Conservation (phyloP, 2,113 vertebrate genomes). For the Rana temporaria region DNA sequence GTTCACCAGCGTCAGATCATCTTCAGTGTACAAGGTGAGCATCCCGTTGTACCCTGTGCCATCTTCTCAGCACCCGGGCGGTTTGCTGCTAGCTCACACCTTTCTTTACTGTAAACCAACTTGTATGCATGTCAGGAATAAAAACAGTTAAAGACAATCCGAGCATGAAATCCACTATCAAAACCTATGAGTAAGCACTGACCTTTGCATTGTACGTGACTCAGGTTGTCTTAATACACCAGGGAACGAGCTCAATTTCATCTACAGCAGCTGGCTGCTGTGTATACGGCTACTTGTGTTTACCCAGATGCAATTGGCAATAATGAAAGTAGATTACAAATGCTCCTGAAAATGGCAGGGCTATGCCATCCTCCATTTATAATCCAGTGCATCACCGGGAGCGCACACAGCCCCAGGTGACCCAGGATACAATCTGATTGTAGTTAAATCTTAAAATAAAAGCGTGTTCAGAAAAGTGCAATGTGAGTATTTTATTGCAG, state of each 20-base stretch:
- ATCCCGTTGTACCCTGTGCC: too few species aligned
- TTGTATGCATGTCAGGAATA: too few species aligned
- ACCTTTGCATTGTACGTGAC: neutral
- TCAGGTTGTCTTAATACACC: neutral
- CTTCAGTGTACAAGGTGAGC: too few species aligned
- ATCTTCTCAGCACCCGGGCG: too few species aligned
- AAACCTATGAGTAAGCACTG: neutral
- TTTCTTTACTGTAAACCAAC: too few species aligned
- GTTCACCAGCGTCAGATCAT: too few species aligned
- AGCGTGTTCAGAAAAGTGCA: neutral
- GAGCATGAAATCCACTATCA: neutral
- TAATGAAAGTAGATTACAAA: slow-evolving; percentile 11
- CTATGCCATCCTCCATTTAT: neutral
- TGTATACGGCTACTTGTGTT: slow-evolving; percentile 5
- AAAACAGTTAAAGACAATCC: too few species aligned
- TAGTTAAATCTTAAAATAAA: neutral
- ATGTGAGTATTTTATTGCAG: neutral
- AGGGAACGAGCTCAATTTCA: neutral
- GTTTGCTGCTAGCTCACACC: too few species aligned
- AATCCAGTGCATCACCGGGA: too few species aligned
- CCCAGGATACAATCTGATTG: neutral
- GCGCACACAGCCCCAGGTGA: too few species aligned
- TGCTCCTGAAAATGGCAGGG: neutral
- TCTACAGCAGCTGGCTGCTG: neutral
- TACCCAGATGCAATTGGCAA: slow-evolving; percentile 25